phyloP scores from a whole-genome alignment of 2,888 invertebrate species.

The Ormyrus nitidulus region DNA sequence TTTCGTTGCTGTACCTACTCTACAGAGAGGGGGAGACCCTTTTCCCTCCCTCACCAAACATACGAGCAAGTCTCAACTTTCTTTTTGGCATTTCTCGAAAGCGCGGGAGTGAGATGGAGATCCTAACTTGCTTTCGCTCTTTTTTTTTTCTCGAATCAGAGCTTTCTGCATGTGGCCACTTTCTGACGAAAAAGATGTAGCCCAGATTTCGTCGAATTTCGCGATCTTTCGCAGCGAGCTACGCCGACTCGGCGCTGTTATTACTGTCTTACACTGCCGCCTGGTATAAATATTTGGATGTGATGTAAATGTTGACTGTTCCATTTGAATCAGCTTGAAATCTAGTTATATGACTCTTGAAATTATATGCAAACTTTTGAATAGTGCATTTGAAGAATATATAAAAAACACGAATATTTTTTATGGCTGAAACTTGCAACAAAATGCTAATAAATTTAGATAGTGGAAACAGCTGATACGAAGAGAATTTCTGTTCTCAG shows the following conservation, averaged over 20 bases:
- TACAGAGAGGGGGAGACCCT: conserved; percentile 19
- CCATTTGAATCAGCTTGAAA: background rate
- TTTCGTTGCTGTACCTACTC: conserved; percentile 16
- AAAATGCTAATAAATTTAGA: too few species aligned
- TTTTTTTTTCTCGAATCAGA: conserved; percentile 13
- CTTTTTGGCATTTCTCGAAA: conserved; percentile 46
- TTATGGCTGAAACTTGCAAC: too few species aligned
- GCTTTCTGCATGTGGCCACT: conserved; percentile 7
- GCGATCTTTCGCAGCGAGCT: background rate
- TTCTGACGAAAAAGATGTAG: conserved; percentile 12
- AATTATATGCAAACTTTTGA: background rate
- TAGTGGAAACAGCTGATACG: too few species aligned
- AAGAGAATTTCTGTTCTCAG: background rate
- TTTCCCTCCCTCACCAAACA: conserved; percentile 12
- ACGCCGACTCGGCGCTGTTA: background rate
- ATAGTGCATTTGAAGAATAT: too few species aligned
- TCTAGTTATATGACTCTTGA: background rate
- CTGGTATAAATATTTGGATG: background rate
- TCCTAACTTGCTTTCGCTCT: conserved; percentile 18
- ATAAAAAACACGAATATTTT: too few species aligned
- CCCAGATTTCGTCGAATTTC: conserved; percentile 25
- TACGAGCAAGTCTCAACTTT: conserved; percentile 43
- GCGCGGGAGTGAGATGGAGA: conserved; percentile 17
- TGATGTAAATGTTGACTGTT: too few species aligned
- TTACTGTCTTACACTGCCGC: background rate